These are phyloP conservation scores for Cebus imitator DNA, from an alignment of 2,113 vertebrate species.

Conservation along the genomic window DNA sequence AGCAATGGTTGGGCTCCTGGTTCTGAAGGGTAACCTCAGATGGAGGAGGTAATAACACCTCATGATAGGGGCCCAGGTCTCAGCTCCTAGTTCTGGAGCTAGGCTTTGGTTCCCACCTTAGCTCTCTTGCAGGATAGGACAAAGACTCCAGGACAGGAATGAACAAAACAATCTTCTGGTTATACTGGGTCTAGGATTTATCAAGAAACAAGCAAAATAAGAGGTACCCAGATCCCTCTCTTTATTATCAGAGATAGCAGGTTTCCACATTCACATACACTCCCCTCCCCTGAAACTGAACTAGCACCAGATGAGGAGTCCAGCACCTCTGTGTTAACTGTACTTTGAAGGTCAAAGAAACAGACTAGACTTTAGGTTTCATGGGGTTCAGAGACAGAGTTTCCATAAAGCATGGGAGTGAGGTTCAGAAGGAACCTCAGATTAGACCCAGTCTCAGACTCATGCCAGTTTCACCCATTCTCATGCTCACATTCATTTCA, in stretches of 20 bases:
- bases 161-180: not conserved
- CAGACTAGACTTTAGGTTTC: not conserved
- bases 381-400: not conserved
- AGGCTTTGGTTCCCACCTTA: not conserved
- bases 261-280: not conserved
- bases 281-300: accelerated
- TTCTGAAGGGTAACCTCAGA: not conserved
- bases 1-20: not conserved
- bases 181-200: not conserved
- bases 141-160: not conserved
- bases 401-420: not conserved
- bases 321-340: not conserved
- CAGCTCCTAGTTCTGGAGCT: not conserved
- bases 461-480: not conserved
- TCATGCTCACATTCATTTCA: not conserved
- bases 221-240: not conserved
- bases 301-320: not conserved
- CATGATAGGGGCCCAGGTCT: not conserved
- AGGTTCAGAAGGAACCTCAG: not conserved
- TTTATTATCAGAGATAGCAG: not conserved
- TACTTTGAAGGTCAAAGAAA: not conserved
- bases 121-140: not conserved
- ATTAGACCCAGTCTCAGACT: not conserved
- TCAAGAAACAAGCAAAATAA: not conserved
- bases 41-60: not conserved